phyloP scores from a whole-genome alignment of 2,888 invertebrate species.

The Agrotis ipsilon region DNA sequence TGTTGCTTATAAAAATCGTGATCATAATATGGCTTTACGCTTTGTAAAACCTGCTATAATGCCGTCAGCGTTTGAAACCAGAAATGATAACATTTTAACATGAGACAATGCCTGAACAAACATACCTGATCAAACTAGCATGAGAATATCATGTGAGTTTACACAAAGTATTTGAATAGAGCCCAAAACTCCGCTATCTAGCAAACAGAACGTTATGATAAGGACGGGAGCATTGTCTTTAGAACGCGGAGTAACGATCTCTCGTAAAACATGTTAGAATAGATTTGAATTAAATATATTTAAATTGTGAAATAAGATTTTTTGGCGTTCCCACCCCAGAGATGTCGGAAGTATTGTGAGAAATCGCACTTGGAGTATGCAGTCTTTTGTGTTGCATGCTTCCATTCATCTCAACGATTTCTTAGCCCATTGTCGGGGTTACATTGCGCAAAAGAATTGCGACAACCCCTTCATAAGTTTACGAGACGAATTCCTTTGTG shows the following conservation, averaged over 20 bases:
- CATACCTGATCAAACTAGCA: constrained; percentile 50
- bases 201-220: constrained; percentile 26
- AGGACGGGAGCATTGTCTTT: constrained; percentile 34
- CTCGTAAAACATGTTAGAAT: neutral
- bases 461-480: constrained; percentile 35
- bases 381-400: constrained; percentile 25
- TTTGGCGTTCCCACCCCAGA: constrained; percentile 14
- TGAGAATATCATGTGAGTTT: constrained; percentile 46
- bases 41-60: constrained; percentile 10
- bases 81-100: constrained; percentile 50
- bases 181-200: constrained; percentile 38
- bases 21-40: constrained; percentile 4
- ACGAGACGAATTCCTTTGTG: constrained; percentile 35
- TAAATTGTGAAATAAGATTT: constrained; percentile 9
- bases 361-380: constrained; percentile 31
- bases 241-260: neutral
- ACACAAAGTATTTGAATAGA: constrained; percentile 40
- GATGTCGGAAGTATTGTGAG: constrained; percentile 10
- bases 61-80: constrained; percentile 27
- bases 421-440: constrained; percentile 29
- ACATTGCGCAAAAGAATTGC: constrained; percentile 22
- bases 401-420: constrained; percentile 20
- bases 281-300: neutral
- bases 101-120: constrained; percentile 51
- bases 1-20: neutral